Evolutionary conservation across 2,113 vertebrate species (phyloP).

Genomic region (Rhagologus leucostigma): DNA sequence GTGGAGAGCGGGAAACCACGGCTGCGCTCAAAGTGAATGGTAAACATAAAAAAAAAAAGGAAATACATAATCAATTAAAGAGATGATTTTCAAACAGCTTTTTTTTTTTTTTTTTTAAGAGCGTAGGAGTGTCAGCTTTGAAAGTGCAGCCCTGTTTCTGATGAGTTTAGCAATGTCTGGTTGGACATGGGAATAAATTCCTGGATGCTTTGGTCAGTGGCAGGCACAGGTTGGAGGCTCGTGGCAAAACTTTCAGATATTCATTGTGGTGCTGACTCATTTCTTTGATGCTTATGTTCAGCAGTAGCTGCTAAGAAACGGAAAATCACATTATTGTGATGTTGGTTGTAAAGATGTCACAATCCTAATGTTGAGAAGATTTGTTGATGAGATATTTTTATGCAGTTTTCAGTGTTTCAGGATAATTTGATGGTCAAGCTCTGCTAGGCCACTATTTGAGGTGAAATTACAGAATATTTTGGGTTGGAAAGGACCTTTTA

Average conservation of each 20-base stretch:
- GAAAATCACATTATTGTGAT: neutral
- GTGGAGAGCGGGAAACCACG: constrained; percentile 80
- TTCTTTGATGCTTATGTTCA: neutral
- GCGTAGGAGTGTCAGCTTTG: rapidly evolving
- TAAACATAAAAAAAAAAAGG: constrained; percentile 44
- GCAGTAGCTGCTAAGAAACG: neutral
- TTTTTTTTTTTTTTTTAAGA: neutral
- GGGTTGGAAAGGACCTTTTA: neutral
- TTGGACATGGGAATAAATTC: neutral
- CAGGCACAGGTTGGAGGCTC: neutral
- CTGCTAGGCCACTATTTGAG: neutral
- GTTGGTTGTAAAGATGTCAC: neutral
- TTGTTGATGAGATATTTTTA: neutral
- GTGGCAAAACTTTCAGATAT: neutral
- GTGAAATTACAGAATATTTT: neutral
- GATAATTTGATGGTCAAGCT: neutral
- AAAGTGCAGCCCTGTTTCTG: neutral
- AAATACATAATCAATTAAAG: rapidly evolving
- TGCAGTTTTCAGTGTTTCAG: neutral
- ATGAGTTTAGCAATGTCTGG: neutral
- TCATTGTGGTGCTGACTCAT: neutral
- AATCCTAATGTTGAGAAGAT: neutral
- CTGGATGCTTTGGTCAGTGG: neutral
- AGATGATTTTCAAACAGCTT: neutral
- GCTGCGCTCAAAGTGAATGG: constrained; percentile 73